phyloP scores from a whole-genome alignment of 2,113 vertebrate genomes.

The Calyptommatus sinebrachiatus region DNA sequence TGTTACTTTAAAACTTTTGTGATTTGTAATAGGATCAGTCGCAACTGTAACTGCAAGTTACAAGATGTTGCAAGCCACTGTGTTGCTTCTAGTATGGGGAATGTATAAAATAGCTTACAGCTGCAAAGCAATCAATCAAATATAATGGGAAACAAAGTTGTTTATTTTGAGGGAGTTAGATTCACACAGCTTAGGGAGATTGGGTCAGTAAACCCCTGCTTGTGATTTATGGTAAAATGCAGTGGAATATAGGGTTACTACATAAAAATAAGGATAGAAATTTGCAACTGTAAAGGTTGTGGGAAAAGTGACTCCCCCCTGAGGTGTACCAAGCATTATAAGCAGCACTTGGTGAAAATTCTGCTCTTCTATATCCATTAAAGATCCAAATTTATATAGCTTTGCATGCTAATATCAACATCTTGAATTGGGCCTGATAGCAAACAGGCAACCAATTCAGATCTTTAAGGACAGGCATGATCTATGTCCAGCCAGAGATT shows the following conservation, averaged over 20 bases:
- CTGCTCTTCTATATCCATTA: no score
- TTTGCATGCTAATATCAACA: no score
- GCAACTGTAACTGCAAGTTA: background rate
- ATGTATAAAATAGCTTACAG: background rate
- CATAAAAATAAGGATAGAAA: no score
- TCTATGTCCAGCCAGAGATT: no score
- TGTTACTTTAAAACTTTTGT: slow-evolving; percentile 35
- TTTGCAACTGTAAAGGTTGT: no score
- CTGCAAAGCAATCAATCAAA: background rate
- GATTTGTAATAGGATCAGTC: background rate
- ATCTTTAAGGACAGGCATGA: no score
- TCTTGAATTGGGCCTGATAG: no score
- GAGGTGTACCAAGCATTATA: no score
- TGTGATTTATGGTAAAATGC: slow-evolving; percentile 5
- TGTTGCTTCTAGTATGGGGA: background rate
- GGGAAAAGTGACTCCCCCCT: no score
- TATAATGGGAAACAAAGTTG: background rate
- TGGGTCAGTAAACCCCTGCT: slow-evolving; percentile 18
- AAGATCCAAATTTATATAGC: no score
- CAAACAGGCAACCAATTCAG: no score
- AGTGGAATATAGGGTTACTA: background rate
- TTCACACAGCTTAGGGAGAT: slow-evolving; percentile 1
- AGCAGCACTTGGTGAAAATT: no score
- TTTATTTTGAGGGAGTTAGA: background rate
- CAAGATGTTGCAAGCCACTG: slow-evolving; percentile 2